These are phyloP conservation scores for Vanessa tameamea DNA, from an alignment of 1,140 invertebrate species.

Conservation along the genomic window DNA sequence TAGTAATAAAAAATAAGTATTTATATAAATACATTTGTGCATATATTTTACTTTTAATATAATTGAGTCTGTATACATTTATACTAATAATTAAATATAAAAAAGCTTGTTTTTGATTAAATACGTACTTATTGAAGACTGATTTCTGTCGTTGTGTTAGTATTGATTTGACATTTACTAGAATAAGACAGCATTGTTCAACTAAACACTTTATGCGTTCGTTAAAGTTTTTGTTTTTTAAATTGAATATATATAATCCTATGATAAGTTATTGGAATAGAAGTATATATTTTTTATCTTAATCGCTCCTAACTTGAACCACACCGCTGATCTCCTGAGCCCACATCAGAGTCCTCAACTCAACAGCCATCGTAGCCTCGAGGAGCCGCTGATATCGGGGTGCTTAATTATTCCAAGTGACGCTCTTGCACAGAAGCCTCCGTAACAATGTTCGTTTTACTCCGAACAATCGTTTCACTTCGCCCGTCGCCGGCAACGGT, in stretches of 20 bases:
- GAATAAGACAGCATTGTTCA: too few relatives aligned
- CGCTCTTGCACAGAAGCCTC: slow-evolving; percentile 31
- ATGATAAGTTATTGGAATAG: background rate
- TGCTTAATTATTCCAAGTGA: slow-evolving; percentile 57
- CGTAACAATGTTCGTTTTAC: slow-evolving; percentile 47
- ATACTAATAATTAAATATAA: too few relatives aligned
- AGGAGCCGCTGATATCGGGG: slow-evolving; percentile 46
- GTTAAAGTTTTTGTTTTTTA: too few relatives aligned
- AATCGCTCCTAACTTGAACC: slow-evolving; percentile 17
- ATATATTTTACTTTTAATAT: too few relatives aligned
- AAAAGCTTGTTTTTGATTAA: too few relatives aligned
- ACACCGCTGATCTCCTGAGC: slow-evolving; percentile 27
- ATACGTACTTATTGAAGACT: too few relatives aligned
- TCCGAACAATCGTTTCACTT: slow-evolving; percentile 20
- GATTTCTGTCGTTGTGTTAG: too few relatives aligned
- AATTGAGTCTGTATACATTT: too few relatives aligned
- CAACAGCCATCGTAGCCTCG: slow-evolving; percentile 58
- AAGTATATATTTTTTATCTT: background rate
- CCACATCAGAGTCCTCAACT: slow-evolving; percentile 52
- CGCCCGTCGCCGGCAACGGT: slow-evolving; percentile 25
- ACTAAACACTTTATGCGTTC: too few relatives aligned
- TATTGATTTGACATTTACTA: too few relatives aligned
- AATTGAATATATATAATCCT: background rate
- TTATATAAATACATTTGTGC: too few relatives aligned
- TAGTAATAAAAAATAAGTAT: too few relatives aligned